Conservation (phyloP, 2,888 invertebrate genomes). For the Elegia similella region DNA sequence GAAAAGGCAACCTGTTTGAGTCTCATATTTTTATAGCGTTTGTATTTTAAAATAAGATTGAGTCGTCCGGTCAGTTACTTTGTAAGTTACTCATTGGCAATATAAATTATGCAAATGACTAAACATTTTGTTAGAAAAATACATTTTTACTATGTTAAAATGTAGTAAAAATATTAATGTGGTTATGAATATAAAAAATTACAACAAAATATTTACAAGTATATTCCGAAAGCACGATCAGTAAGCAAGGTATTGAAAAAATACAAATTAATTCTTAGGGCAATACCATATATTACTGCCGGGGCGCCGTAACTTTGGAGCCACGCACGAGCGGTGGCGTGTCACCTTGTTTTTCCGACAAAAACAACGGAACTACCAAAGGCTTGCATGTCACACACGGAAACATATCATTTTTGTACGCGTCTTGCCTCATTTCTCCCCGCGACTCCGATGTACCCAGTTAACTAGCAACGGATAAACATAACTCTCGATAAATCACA, state of each 20-base stretch:
- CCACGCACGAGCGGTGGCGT: conserved; percentile 47
- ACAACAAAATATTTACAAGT: background rate
- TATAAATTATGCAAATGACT: too few relatives aligned
- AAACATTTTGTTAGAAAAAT: too few relatives aligned
- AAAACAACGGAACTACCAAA: conserved; percentile 49
- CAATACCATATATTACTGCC: conserved; percentile 43
- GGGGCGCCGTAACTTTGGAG: conserved; percentile 40
- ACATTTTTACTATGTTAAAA: too few relatives aligned
- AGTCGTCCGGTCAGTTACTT: background rate
- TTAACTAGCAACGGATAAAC: conserved; percentile 61
- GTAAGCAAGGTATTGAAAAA: conserved; percentile 32
- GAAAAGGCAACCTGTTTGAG: conserved; percentile 1
- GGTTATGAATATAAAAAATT: too few relatives aligned
- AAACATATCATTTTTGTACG: conserved; percentile 65
- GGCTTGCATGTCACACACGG: conserved; percentile 55
- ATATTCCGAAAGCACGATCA: conserved; percentile 18
- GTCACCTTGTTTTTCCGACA: conserved; percentile 51
- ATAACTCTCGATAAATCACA: conserved; percentile 53
- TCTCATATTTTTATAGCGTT: conserved; percentile 20
- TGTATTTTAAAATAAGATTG: background rate
- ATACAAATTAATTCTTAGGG: conserved; percentile 32
- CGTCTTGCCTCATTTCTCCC: conserved; percentile 66
- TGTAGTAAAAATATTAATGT: too few relatives aligned
- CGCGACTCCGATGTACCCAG: conserved; percentile 41
- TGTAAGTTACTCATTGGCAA: background rate